Evolutionary conservation across 2,888 invertebrate species (phyloP), one percentile per base, ranked within the genome.

Genomic region (Dendrolimus houi): DNA sequence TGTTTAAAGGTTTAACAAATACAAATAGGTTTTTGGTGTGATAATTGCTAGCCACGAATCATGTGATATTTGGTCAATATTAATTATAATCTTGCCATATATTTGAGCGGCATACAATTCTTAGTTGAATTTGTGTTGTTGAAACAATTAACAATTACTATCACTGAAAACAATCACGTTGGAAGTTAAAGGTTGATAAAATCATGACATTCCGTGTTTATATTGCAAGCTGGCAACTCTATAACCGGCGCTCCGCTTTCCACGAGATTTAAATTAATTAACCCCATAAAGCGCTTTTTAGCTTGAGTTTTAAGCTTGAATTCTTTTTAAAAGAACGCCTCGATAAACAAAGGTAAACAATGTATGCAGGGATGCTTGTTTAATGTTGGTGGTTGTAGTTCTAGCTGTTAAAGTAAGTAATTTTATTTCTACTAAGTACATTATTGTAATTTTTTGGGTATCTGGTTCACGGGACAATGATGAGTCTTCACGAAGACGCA

Each of bases 261-360:
- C 64, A 62, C 67, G 64, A 75, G 77, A 80, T 83, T 84, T 83
- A 79, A 85, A 85, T 85, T 85, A 85, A 86, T 86, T 86, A 85
- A 83, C 77, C 56, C 77, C 78, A 77, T 76, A 75, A 72, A 75
- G 69, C 57, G 54, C 68, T 72, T 75, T 75, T 79, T 70, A 62
- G 60, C 63, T 68, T 68, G 67, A 72, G 69, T 75, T 72, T 64
- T 67, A 66, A 69, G 62, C 47, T 47, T 60, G 65, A 62, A 75
- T 77, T 78, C 72, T 75, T 74, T 29, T 74, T 68, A 59, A 64
- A 74, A 66, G 63, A 63, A 59, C 57, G 57, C 58, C 64, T 72
- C 62, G 65, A 60, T 69, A 68, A 62, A 71, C 63, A 66, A 64
- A 66, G 56, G 59, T 55, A 29, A 57, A 52, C 41, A 54, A 17